A percentile compares a stretch with the other conserved stretches of the same genome.
Conservation (phyloP, 2,113 vertebrate genomes). For the Anhinga rufa region DNA sequence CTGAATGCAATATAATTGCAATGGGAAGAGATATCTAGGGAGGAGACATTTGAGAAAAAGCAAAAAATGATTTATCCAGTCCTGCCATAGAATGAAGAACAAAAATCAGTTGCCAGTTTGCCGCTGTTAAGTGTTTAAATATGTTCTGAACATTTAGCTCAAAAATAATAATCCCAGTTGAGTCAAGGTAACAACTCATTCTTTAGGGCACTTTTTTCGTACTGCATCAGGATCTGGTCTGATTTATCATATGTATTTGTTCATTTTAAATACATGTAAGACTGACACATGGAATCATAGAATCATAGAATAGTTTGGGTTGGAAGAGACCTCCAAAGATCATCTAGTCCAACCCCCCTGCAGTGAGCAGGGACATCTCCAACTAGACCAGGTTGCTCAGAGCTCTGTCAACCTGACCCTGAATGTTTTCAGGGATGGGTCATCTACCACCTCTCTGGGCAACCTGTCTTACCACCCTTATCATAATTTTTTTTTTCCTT, state of each 20-base stretch:
- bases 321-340: not conserved
- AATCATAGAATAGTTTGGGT: not conserved
- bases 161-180: not conserved
- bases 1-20: not conserved
- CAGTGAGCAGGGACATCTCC: not conserved
- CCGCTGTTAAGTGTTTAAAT: not conserved
- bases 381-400: not conserved
- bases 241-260: not conserved
- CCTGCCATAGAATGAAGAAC: not conserved
- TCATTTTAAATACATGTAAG: not conserved
- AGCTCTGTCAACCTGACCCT: not conserved
- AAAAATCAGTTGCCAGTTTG: not conserved
- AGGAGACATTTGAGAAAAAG: not conserved
- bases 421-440: not conserved
- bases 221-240: not conserved
- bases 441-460: not conserved
- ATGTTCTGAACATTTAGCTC: not conserved
- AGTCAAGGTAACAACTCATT: not conserved
- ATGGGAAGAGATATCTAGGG: not conserved
- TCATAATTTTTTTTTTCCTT: not conserved
- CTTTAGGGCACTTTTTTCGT: not conserved
- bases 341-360: not conserved
- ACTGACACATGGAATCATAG: not conserved
- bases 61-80: not conserved
- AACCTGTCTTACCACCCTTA: not conserved